Percentiles rank a stretch among this genome's conserved stretches.
Conservation (phyloP, 2,797 vertebrate species). For the Channallabes apus region DNA sequence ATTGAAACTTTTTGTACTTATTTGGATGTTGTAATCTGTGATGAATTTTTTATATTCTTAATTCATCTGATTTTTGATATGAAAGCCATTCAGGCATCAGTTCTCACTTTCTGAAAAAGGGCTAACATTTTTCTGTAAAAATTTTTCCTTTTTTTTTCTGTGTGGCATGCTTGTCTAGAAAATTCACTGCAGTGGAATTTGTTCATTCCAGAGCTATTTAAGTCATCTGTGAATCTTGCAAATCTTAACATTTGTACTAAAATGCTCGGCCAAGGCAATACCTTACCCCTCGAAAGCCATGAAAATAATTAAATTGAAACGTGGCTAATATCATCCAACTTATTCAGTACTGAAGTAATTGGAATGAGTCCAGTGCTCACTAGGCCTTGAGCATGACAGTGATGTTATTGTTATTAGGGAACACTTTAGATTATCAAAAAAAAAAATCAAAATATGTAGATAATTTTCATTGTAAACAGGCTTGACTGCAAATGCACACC, state of each 20-base stretch:
- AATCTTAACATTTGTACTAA: not conserved
- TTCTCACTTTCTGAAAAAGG: constrained; percentile 23
- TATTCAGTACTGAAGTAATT: not conserved
- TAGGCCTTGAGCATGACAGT: not conserved
- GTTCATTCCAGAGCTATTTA: not conserved
- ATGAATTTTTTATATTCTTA: not conserved
- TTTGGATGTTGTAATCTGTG: constrained; percentile 18
- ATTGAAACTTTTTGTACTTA: constrained; percentile 13
- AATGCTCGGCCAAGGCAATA: not conserved
- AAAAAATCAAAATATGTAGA: constrained; percentile 29
- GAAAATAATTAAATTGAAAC: not conserved
- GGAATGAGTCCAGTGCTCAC: not conserved
- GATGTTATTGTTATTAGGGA: not conserved
- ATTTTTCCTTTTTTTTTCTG: not conserved
- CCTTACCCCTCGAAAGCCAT: not conserved
- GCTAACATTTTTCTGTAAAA: not conserved
- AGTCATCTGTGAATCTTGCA: not conserved
- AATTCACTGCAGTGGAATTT: constrained; percentile 7
- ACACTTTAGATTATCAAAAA: not conserved
- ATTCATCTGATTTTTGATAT: not conserved
- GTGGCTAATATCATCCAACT: not conserved
- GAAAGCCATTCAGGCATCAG: constrained; percentile 13
- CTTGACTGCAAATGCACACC: constrained; percentile 62
- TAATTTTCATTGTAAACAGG: constrained; percentile 49
- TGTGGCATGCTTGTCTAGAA: not conserved